Percentiles rank a stretch among this genome's conserved stretches.
Conservation (phyloP, 1,140 invertebrate species). For the Sinonovacula constricta region DNA sequence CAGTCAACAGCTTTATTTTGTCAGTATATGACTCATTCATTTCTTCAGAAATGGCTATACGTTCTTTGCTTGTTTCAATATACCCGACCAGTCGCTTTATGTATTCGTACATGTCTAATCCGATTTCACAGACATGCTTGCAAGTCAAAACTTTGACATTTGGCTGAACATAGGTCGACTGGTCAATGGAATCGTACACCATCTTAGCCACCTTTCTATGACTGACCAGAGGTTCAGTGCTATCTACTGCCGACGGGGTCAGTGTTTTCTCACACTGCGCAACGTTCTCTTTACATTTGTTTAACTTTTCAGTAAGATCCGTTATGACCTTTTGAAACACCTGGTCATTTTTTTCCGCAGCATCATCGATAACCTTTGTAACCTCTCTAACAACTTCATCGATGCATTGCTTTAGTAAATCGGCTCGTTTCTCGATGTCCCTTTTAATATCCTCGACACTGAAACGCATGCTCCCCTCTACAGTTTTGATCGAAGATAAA, state of each 20-base stretch:
- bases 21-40: not conserved
- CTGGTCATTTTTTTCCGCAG: not conserved
- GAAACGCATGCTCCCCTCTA: not conserved
- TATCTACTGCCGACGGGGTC: not conserved
- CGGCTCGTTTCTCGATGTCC: slow-evolving; percentile 1
- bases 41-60: not conserved
- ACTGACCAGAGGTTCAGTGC: not conserved
- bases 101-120: not conserved
- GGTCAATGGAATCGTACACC: slow-evolving; percentile 6
- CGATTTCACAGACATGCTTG: not conserved
- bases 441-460: not conserved
- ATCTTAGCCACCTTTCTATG: slow-evolving; percentile 33
- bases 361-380: not conserved
- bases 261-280: not conserved
- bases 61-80: not conserved
- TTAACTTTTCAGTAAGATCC: not conserved
- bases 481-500: not conserved
- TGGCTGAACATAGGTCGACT: not conserved
- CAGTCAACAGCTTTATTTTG: not conserved
- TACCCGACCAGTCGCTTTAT: not conserved
- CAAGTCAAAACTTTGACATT: not conserved
- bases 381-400: slow-evolving; percentile 14
- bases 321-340: not conserved
- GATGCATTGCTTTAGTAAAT: not conserved
- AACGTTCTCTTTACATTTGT: not conserved